Evolutionary conservation across 2,888 invertebrate species (phyloP), one percentile per base, ranked within the genome.

Genomic region (Euphydryas editha): DNA sequence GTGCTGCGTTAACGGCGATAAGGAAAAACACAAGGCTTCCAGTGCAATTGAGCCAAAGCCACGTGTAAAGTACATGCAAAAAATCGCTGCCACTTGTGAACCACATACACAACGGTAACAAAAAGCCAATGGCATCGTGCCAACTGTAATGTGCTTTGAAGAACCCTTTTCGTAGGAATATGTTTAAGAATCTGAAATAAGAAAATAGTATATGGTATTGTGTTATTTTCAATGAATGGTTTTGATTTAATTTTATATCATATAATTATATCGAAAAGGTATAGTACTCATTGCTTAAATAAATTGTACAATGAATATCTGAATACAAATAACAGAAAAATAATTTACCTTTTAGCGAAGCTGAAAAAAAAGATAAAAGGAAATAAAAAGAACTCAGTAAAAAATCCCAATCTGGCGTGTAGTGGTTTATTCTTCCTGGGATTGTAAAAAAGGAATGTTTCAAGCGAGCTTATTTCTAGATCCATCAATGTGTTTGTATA

Each of bases 401-500:
- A 85, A 20, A 94, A 89, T 0, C 93, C 82, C 71, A 94, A 93
- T 70, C 94, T 90, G 59, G 88, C 84, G 2, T 93, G 51, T 1
- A 87, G 70, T 1, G 85, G 82, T 66, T 88, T 85, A 20, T 93
- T 90, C 80, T 95, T 95, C 55, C 94, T 83, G 0, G 97, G 96
- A 59, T 95, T 82, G 90, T 94, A 97, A 56, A 94, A 92, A 0
- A 96, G 80, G 44, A 95, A 79, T 0, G 97, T 97, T 78, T 96
- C 96, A 42, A 94, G 87, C 60, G 93, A 87, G 59, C 95, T 94
- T 15, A 97, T 88, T 81, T 97, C 96, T 69, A 95, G 87, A 83
- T 97, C 97, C 83, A 95, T 93, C 4, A 95, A 84, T 0, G 97
- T 96, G 79, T 97, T 97, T 0, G 97, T 94, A 78, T 95, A 96